Evolutionary conservation across 2,888 invertebrate genomes (phyloP), one percentile per base, ranked within the genome.

Genomic region (Macrosiphum euphorbiae): DNA sequence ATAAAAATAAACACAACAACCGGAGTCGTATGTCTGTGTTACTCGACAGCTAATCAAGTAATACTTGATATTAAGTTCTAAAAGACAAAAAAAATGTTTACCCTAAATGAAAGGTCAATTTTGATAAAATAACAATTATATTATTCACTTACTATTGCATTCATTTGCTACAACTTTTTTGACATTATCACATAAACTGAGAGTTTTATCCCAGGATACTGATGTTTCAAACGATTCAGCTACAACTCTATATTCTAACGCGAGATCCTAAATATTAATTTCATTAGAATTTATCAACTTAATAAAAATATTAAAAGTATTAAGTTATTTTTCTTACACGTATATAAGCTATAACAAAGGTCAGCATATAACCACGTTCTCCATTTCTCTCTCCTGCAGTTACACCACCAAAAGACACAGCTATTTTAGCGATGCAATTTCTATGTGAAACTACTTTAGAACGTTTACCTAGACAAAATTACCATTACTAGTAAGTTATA

Each of bases 201-300:
- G 96, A 26, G 98, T 97, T 92, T 98, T 97, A 96, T 99, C 98
- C 99, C 99, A 99, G 2, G 99, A 98, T 3, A 99, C 99, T 0
- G 99, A 99, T 0, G 99, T 99, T 96, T 99, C 99, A 96, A 99
- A 99, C 0, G 99, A 99, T 96, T 99, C 99, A 0, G 99, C 98
- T 3, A 99, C 97, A 41, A 99, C 97, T 95, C 97, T 97, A 96
- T 98, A 98, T 94, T 98, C 98, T 95, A 99, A 96, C 0, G 98
- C 99, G 91, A 99, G 96, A 96, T 99, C 99, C 98, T 98, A 96
- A 96, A 94, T 94, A 94, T 94, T 85, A 41, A 24, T 11, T 35
- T 52, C 10, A 52, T 58, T 55, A 85, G 67, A 55, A 90, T 67
- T 26, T n/a, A 28, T 47, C 2, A 2, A 5, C n/a, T 35, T 26